Evolutionary conservation across 1,140 invertebrate genomes (phyloP), one percentile per base, ranked within the genome.

Genomic region (Monochamus saltuarius): DNA sequence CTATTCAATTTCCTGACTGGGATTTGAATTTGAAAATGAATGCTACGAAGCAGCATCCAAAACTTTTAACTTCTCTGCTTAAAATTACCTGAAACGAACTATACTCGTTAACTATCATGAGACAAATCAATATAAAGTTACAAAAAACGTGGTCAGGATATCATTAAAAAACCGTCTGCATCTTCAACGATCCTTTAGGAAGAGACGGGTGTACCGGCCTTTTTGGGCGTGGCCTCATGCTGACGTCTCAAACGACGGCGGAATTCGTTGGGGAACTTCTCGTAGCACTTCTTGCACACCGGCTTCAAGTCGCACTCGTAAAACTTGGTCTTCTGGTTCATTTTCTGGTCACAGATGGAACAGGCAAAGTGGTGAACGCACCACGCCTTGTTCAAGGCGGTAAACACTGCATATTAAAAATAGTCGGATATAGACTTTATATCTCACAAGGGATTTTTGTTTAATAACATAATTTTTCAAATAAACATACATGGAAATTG

Each of bases 301-400:
- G 97, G 97, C 73, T 95, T 95, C 78, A 98, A 84, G 79, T 99
- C 97, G 76, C 96, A 95, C 79, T 99, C 97, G 78, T 97, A 99
- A 79, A 99, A 99, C 80, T 99, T 99, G 6, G 95, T 97, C 81
- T 98, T 98, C 68, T 98, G 94, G 75, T 91, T 96, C 87, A 99
- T 93, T 77, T 97, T 94, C 64, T 89, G 89, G 77, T 99, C 97
- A 79, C 98, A 99, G 59, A 97, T 87, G 13, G 94, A 91, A 78
- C 98, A 99, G n/a, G 95, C 91, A 79, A 99, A 99, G 78, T 99
- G 98, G 78, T 98, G 90, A 19, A 96, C 91, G 78, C 97, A 99
- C 97, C 97, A 99, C n/a, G 95, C 94, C 81, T 99, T 99, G 77
- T 99, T 98, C 66, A 99, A 80, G 38, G 97, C 97, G 62, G 92